Base-by-base conservation (phyloP, 2,113 vertebrate species). In the Megaceryle maxima region DNA sequence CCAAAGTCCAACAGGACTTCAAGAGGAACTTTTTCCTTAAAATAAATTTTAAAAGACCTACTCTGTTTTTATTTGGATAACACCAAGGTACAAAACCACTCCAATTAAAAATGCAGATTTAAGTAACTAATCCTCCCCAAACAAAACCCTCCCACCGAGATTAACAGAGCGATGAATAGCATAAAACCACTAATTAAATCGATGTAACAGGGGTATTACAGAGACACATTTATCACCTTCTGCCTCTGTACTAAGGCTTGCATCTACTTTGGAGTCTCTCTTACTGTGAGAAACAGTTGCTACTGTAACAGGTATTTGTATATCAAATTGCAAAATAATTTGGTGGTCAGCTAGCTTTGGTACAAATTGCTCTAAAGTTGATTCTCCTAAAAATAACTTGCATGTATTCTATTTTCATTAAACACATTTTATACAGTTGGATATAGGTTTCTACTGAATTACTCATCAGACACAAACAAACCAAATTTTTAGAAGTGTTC, bases 131-230 rank as follows among this genome's bases (percentile, higher is more conserved):
- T 75, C 73, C 48, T 81, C 9, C 26, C 55, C 46, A 28, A 10
- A 84, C 73, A 88, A 96, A 95, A 56, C 48, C 75, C 82, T 90
- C 83, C 76, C 68, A 93, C 72, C 37, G 67, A 88, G 62, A 94
- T 93, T 93, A 90, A 84, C 19, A 1, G 28, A 79, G 59, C 8
- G 11, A 92, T 73, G 48, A 96, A 96, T 28, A 88, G 69, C 43
- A 84, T 79, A 93, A 96, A 94, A 11, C 43, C 66, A 81, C 62
- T 93, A 91, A 87, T 92, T 89, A 95, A 66, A 92, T 95, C 80
- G 90, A 55, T 63, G 69, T 84, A 79, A 75, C 68, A 79, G 26
- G 57, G 48, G 62, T 69, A 93, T 90, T 94, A 92, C 2, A 78
- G 48, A 78, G 64, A 69, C 37, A 94, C 24, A 77, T 51, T 83